These are phyloP conservation scores for Phalacrocorax brasilianus DNA, from an alignment of 2,113 vertebrate species.

Conservation along the genomic window DNA sequence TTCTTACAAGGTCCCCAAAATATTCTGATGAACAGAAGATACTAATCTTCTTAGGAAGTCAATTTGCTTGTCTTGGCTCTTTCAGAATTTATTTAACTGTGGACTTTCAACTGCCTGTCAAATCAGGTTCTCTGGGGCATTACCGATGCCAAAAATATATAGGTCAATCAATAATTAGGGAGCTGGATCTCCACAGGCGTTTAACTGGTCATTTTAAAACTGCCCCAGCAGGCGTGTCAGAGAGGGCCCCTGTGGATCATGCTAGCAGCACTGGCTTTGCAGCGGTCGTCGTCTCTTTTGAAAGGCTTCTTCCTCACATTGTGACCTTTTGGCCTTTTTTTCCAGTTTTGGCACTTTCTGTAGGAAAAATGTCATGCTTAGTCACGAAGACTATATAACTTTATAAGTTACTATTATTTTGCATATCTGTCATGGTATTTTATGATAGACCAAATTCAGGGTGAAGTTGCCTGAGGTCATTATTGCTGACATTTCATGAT, in stretches of 20 bases:
- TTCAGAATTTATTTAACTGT: conserved; percentile 43
- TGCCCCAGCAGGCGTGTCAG: not conserved
- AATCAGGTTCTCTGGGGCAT: conserved; percentile 10
- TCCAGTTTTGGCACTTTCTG: not conserved
- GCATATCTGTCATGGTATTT: not conserved
- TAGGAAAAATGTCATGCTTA: conserved; percentile 49
- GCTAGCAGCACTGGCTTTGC: not conserved
- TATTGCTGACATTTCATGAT: conserved; percentile 48
- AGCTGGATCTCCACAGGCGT: conserved; percentile 22
- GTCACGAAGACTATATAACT: conserved; percentile 5
- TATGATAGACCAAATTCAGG: conserved; percentile 33
- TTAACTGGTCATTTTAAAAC: conserved; percentile 43
- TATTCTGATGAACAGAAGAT: conserved; percentile 51
- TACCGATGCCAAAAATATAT: conserved; percentile 39
- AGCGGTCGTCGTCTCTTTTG: not conserved
- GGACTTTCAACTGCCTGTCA: conserved; percentile 41
- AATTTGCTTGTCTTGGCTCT: conserved; percentile 50
- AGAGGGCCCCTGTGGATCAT: not conserved
- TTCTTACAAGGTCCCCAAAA: not conserved
- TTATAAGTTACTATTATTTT: conserved; percentile 24
- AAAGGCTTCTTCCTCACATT: not conserved
- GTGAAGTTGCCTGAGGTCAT: conserved; percentile 50
- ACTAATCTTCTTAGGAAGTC: conserved; percentile 34
- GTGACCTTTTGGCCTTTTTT: not conserved
- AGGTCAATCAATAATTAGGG: conserved; percentile 42